Percentiles rank a stretch among this genome's conserved stretches.
These are phyloP conservation scores for Andrena hattorfiana DNA, from an alignment of 2,888 invertebrate genomes.

Conservation along the genomic window DNA sequence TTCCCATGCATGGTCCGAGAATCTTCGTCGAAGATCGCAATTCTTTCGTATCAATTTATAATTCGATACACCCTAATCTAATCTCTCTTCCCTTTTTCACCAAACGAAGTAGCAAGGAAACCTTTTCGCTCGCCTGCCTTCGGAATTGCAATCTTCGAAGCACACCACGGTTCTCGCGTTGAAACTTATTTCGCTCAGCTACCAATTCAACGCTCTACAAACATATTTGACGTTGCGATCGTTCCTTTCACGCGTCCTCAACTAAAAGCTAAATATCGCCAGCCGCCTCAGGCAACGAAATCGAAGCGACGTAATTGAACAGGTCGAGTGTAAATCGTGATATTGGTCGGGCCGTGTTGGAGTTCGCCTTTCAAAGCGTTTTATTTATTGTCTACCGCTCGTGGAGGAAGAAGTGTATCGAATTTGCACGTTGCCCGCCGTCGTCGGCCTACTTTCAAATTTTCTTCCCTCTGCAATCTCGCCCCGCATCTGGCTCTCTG, in stretches of 20 bases:
- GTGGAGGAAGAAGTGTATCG: constrained; percentile 38
- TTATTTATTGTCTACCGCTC: constrained; percentile 66
- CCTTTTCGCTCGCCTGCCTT: neutral
- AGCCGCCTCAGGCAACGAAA: constrained; percentile 7
- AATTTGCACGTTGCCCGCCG: constrained; percentile 27
- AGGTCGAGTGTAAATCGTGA: constrained; percentile 33
- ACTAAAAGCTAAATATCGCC: constrained; percentile 17
- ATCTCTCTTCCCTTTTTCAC: neutral
- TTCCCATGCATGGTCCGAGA: constrained; percentile 3
- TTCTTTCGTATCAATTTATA: neutral
- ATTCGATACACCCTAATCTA: neutral
- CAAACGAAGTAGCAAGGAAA: neutral
- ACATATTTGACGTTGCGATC: neutral
- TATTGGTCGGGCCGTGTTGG: constrained; percentile 50
- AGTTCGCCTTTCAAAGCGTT: constrained; percentile 54
- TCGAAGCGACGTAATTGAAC: constrained; percentile 33
- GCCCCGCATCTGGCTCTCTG: neutral
- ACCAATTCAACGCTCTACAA: neutral
- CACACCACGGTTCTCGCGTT: neutral
- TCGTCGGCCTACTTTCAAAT: constrained; percentile 49
- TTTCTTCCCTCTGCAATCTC: neutral
- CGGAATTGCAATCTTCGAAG: constrained; percentile 33
- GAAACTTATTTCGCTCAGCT: neutral
- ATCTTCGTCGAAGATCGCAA: constrained; percentile 38
- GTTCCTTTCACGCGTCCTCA: neutral